Evolutionary conservation across 2,888 invertebrate species (phyloP).

Genomic region (Periphyllus acericola): DNA sequence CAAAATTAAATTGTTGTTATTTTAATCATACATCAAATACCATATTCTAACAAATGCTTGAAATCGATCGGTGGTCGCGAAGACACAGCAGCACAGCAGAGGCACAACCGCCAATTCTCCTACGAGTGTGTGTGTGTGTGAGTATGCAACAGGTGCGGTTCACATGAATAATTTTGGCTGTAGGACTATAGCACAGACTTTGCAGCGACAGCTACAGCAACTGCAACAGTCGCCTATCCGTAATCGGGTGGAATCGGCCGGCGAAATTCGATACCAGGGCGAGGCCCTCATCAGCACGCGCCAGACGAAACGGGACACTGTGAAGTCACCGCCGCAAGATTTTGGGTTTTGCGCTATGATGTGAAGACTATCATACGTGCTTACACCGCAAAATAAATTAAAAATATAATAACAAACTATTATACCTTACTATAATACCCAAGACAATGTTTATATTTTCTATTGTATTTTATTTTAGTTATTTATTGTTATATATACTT

Average conservation of each 20-base stretch:
- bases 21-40: too few species aligned
- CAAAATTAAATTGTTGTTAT: too few species aligned
- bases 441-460: too few species aligned
- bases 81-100: too few species aligned
- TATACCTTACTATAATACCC: too few species aligned
- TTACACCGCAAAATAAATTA: background rate
- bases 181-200: background rate
- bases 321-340: background rate
- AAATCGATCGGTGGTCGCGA: too few species aligned
- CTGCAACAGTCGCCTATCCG: background rate
- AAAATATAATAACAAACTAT: too few species aligned
- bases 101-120: too few species aligned
- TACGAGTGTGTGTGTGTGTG: too few species aligned
- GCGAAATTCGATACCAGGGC: conserved; percentile 24
- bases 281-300: background rate
- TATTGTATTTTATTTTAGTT: too few species aligned
- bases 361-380: background rate
- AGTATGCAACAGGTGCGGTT: conserved; percentile 32
- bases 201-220: background rate
- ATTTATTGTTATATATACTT: too few species aligned
- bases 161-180: conserved; percentile 19
- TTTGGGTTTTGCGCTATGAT: background rate
- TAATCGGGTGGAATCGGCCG: conserved; percentile 31
- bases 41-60: too few species aligned
- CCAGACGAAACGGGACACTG: background rate